phyloP scores from a whole-genome alignment of 2,113 vertebrate species.

The Bos javanicus region DNA sequence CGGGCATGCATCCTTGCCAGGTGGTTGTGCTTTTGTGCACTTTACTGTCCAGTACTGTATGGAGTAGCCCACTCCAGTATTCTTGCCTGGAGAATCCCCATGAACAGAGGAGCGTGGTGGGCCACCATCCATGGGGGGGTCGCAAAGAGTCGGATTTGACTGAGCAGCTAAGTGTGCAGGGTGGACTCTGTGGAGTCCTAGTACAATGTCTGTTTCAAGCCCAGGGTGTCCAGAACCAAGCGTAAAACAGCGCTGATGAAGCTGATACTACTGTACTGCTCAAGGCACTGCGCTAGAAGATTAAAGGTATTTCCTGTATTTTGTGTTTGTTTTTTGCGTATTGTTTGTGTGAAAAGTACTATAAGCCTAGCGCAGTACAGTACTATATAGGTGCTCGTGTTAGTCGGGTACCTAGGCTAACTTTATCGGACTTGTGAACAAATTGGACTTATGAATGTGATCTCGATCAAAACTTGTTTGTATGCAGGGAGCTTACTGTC shows the following conservation, averaged over 20 bases:
- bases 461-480: background rate
- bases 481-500: background rate
- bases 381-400: background rate
- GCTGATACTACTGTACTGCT: background rate
- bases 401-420: background rate
- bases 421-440: background rate
- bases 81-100: background rate
- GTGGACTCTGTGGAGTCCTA: background rate
- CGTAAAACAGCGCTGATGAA: background rate
- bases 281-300: background rate
- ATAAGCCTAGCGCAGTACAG: background rate
- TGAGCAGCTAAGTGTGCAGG: background rate
- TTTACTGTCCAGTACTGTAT: background rate
- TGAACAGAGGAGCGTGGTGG: background rate
- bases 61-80: background rate
- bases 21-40: background rate
- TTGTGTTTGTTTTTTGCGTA: background rate
- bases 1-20: background rate
- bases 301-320: background rate
- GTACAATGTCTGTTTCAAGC: background rate
- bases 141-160: rapidly evolving
- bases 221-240: background rate
- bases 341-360: background rate
- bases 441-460: background rate
- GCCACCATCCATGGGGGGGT: background rate